Conservation (phyloP, 2,888 invertebrate genomes). For the Philereme vetulata region DNA sequence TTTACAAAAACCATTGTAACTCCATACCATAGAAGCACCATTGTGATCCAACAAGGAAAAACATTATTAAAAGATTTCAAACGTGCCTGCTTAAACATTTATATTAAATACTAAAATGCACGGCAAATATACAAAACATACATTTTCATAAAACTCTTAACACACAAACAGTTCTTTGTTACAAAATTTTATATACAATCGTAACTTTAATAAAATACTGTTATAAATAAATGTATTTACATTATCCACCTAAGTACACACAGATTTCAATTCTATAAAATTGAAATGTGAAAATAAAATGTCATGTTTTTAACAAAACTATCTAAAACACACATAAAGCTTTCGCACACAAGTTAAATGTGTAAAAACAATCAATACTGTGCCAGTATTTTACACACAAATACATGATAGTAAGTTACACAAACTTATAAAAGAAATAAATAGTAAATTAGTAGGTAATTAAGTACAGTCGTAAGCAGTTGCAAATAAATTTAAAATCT, state of each 20-base stretch:
- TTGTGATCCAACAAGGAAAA: constrained; percentile 55
- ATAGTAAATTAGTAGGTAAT: constrained; percentile 26
- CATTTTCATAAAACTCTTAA: constrained; percentile 40
- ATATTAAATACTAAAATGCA: constrained; percentile 33
- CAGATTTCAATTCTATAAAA: constrained; percentile 41
- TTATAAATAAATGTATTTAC: constrained; percentile 74
- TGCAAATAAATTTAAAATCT: background rate
- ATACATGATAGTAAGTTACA: constrained; percentile 7
- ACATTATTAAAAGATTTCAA: constrained; percentile 13
- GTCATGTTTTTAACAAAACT: constrained; percentile 18
- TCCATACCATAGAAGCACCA: constrained; percentile 55
- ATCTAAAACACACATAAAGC: constrained; percentile 14
- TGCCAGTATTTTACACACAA: constrained; percentile 21
- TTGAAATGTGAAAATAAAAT: constrained; percentile 50
- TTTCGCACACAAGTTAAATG: constrained; percentile 14
- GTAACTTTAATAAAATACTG: constrained; percentile 64
- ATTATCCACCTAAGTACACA: constrained; percentile 58
- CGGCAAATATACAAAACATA: constrained; percentile 40
- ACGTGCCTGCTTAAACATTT: constrained; percentile 22
- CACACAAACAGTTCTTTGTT: constrained; percentile 51
- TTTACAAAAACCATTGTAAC: constrained; percentile 26
- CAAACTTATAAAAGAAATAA: constrained; percentile 34
- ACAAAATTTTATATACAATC: constrained; percentile 51
- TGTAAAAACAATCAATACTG: constrained; percentile 17
- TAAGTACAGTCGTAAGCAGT: constrained; percentile 33